These are phyloP conservation scores for Nasalis larvatus DNA, from an alignment of 2,113 vertebrate species.

Conservation along the genomic window DNA sequence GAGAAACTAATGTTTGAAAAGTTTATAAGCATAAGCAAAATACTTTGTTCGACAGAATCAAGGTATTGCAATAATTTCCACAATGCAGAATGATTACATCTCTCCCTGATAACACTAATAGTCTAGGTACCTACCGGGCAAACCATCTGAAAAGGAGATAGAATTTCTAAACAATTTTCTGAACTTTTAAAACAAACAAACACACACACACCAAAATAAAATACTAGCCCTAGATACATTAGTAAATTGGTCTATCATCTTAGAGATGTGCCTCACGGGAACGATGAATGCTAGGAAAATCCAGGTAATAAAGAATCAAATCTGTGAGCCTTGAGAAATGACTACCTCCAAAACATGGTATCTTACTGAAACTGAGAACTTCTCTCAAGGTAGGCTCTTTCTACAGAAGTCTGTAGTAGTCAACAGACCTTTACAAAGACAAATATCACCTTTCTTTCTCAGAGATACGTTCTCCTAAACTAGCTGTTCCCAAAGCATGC, in stretches of 20 bases:
- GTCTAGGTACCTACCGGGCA: not conserved
- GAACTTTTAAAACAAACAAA: constrained; percentile 14
- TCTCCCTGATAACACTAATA: not conserved
- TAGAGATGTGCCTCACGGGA: not conserved
- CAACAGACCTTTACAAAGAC: not conserved
- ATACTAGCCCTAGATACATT: not conserved
- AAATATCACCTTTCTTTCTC: not conserved
- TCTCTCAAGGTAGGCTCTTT: not conserved
- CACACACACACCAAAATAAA: not conserved
- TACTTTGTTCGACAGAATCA: not conserved
- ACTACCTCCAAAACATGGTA: not conserved
- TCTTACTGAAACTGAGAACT: not conserved
- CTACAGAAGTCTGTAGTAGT: not conserved
- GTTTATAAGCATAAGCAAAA: not conserved
- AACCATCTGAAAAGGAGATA: not conserved
- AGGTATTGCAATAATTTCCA: not conserved
- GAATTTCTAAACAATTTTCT: not conserved
- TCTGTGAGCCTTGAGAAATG: not conserved
- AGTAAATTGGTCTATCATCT: not conserved
- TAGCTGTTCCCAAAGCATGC: not conserved
- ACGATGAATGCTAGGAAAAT: not conserved
- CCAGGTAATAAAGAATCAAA: not conserved
- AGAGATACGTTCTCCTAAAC: not conserved
- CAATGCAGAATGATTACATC: not conserved
- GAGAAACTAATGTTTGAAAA: not conserved